These are phyloP conservation scores for Oncorhynchus tshawytscha DNA, from an alignment of 2,113 vertebrate genomes.

Conservation along the genomic window DNA sequence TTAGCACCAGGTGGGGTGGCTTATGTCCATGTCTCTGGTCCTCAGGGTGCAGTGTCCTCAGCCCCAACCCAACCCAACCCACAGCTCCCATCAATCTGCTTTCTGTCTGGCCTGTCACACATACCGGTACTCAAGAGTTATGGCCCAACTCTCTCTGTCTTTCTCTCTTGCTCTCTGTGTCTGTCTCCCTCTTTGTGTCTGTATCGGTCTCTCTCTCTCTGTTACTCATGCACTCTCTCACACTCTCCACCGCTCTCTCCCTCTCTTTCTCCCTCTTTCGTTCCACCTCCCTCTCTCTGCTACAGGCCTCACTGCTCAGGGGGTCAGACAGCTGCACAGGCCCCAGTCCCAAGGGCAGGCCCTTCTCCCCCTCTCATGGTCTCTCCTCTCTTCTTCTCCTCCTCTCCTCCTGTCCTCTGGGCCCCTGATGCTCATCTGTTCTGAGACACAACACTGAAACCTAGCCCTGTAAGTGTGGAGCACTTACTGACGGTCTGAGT, in stretches of 20 bases:
- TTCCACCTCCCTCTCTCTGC: slow-evolving; percentile 16
- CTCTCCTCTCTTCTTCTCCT: slow-evolving; percentile 23
- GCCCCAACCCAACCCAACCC: slow-evolving; percentile 33
- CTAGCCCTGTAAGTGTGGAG: no score
- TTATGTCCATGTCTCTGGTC: not conserved
- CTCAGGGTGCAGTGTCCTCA: slow-evolving; percentile 46
- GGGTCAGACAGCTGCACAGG: slow-evolving; percentile 72
- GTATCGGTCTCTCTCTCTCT: slow-evolving; percentile 2
- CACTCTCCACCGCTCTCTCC: not conserved
- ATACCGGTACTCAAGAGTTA: slow-evolving; percentile 74
- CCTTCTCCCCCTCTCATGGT: slow-evolving; percentile 34
- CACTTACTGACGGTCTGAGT: no score
- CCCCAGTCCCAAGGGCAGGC: no score
- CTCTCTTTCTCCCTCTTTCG: slow-evolving; percentile 13
- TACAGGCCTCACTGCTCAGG: slow-evolving; percentile 71
- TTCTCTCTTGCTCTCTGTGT: slow-evolving; percentile 1
- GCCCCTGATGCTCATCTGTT: slow-evolving; percentile 26
- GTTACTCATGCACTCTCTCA: not conserved
- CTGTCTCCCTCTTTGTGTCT: not conserved
- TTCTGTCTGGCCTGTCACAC: slow-evolving; percentile 76
- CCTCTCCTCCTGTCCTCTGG: slow-evolving; percentile 49
- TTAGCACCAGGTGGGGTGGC: slow-evolving; percentile 71
- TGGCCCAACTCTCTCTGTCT: slow-evolving; percentile 28
- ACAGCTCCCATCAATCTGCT: slow-evolving; percentile 71
- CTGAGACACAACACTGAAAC: not conserved